A percentile compares a stretch with the other conserved stretches of the same genome.
These are phyloP conservation scores for Coluber constrictor DNA, from an alignment of 2,797 vertebrate species.

Conservation along the genomic window DNA sequence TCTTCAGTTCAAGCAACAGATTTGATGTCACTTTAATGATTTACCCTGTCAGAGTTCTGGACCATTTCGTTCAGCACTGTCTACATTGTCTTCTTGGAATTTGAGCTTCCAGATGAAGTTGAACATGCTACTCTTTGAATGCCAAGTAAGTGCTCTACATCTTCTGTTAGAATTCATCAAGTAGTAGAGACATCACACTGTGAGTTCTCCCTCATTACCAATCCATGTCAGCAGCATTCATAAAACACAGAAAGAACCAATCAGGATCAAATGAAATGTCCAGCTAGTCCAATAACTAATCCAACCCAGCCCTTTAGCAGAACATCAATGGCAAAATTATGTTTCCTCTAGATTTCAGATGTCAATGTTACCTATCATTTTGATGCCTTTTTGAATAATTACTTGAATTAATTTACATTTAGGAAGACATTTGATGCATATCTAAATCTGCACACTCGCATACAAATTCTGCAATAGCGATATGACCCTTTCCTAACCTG, in stretches of 20 bases:
- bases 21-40: neutral
- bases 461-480: too few species aligned
- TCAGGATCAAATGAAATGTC: neutral
- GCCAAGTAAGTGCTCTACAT: neutral
- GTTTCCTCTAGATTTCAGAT: neutral
- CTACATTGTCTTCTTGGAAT: neutral
- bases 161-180: neutral
- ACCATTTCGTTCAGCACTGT: neutral
- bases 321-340: neutral
- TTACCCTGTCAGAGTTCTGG: neutral
- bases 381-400: neutral
- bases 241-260: neutral
- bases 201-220: neutral
- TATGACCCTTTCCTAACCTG: neutral
- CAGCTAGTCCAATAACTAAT: neutral
- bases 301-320: neutral
- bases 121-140: neutral
- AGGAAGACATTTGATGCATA: neutral
- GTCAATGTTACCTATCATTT: neutral
- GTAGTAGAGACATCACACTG: neutral
- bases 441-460: neutral
- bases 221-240: neutral
- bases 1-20: neutral
- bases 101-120: neutral
- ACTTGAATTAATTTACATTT: neutral